Evolutionary conservation across 2,113 vertebrate species (phyloP).

Genomic region (Chamaetylas fuelleborni): DNA sequence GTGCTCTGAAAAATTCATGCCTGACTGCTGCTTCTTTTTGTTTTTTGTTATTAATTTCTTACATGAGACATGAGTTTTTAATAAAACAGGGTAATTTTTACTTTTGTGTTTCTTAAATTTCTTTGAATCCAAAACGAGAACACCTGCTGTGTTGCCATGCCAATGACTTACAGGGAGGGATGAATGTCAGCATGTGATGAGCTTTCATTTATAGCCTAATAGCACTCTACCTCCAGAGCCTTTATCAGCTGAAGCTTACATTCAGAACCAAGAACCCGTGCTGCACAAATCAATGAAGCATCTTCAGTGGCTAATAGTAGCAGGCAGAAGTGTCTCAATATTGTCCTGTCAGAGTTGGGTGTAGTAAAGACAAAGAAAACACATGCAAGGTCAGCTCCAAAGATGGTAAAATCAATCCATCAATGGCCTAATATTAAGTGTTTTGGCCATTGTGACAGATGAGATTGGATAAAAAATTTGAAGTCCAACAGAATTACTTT

Average conservation of each 20-base stretch:
- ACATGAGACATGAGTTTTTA: background rate
- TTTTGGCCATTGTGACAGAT: background rate
- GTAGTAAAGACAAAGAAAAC: background rate
- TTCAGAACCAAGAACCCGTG: background rate
- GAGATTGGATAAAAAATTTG: background rate
- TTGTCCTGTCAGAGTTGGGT: background rate
- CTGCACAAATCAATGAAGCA: background rate
- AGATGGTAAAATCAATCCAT: background rate
- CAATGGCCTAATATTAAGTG: background rate
- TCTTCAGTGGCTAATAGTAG: background rate
- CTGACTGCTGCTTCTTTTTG: background rate
- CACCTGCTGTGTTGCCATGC: background rate
- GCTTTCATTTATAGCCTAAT: slow-evolving; percentile 22
- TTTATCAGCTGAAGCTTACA: background rate
- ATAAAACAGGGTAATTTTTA: background rate
- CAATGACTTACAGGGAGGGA: slow-evolving; percentile 13
- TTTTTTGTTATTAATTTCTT: background rate
- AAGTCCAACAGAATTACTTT: background rate
- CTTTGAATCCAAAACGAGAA: background rate
- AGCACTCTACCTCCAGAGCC: background rate
- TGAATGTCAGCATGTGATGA: background rate
- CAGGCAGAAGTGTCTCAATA: background rate
- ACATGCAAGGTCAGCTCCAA: background rate
- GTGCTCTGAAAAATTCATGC: background rate
- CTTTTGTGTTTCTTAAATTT: background rate